These are phyloP conservation scores for Dolichallabes microphthalmus DNA, from an alignment of 2,113 vertebrate species.

Conservation along the genomic window DNA sequence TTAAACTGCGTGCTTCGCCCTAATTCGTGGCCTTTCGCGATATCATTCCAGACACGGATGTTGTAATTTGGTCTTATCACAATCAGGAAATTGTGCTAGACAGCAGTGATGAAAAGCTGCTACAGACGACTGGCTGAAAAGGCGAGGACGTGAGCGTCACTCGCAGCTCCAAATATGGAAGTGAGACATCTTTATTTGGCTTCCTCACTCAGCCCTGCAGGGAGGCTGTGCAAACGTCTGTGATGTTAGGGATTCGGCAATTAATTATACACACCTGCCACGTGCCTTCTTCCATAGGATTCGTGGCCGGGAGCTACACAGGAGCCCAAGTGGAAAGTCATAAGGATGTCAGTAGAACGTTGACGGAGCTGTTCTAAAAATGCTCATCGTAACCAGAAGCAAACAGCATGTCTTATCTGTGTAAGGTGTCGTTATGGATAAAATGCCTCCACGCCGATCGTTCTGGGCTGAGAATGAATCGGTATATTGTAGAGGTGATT, in stretches of 20 bases:
- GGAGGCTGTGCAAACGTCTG: conserved; percentile 8
- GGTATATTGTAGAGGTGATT: background rate
- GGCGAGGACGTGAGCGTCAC: background rate
- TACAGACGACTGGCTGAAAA: background rate
- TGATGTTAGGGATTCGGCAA: background rate
- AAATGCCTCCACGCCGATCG: background rate
- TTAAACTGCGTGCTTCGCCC: background rate
- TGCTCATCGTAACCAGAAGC: background rate
- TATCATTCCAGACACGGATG: background rate
- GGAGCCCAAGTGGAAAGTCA: background rate
- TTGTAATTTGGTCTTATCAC: conserved; percentile 12
- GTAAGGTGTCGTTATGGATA: background rate
- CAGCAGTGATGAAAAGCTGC: conserved; percentile 24
- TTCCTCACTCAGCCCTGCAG: conserved; percentile 8
- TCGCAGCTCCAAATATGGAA: conserved; percentile 12
- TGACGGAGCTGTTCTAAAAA: conserved; percentile 25
- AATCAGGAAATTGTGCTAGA: conserved; percentile 19
- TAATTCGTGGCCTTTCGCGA: background rate
- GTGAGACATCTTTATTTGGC: conserved; percentile 13
- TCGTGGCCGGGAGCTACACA: conserved; percentile 12
- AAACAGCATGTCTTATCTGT: background rate
- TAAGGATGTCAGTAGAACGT: background rate
- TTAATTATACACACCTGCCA: conserved; percentile 43
- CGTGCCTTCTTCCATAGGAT: conserved; percentile 12
- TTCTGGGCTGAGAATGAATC: background rate